These are phyloP conservation scores for Parochlus steinenii DNA, from an alignment of 2,888 invertebrate genomes.

Conservation along the genomic window DNA sequence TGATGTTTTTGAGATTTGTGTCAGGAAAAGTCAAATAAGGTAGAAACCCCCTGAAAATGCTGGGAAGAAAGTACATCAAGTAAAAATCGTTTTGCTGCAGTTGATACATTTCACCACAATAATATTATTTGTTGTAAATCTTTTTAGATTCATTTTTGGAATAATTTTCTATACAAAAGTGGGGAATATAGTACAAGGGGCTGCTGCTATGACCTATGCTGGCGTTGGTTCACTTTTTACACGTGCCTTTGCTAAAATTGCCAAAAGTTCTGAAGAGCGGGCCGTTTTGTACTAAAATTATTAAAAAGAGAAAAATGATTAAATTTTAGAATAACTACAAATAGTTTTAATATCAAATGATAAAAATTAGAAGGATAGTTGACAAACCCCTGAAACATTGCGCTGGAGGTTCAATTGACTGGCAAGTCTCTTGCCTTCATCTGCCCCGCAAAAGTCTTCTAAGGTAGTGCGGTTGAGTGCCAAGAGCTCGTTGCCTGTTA, in stretches of 20 bases:
- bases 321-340: constrained; percentile 2
- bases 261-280: constrained; percentile 55
- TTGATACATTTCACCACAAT: too few species aligned
- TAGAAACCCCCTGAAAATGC: too few species aligned
- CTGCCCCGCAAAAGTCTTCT: constrained; percentile 53
- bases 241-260: constrained; percentile 54
- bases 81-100: too few species aligned
- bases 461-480: constrained; percentile 48
- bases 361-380: neutral
- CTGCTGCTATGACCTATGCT: too few species aligned
- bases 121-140: too few species aligned
- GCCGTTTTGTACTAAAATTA: constrained; percentile 59
- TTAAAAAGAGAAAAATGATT: neutral
- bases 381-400: constrained; percentile 65
- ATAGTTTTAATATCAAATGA: neutral
- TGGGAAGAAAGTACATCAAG: too few species aligned
- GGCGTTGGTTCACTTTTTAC: constrained; percentile 58
- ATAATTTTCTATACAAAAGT: too few species aligned
- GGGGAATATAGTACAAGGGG: too few species aligned
- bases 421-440: constrained; percentile 65
- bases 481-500: constrained; percentile 65
- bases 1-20: too few species aligned
- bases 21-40: too few species aligned
- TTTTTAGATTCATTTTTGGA: too few species aligned
- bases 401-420: constrained; percentile 73